phyloP scores from a whole-genome alignment of 1,140 invertebrate species.

The Drosophila truncata region DNA sequence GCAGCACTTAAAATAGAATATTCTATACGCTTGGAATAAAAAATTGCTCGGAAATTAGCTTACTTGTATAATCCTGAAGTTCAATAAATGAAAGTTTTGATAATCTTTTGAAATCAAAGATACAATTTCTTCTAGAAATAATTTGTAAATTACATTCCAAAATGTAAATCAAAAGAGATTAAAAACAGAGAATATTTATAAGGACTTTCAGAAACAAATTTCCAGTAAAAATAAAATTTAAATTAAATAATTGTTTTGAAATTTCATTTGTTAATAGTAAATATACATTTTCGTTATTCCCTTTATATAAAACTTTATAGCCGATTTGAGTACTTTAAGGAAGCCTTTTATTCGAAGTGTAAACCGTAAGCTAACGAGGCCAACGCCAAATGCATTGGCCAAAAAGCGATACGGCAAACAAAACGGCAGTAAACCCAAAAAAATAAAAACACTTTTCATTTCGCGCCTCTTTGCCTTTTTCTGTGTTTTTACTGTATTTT shows the following conservation, averaged over 20 bases:
- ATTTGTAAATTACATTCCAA: background rate
- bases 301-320: too few relatives aligned
- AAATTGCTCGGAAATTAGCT: too few relatives aligned
- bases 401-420: slow-evolving; percentile 48
- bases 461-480: slow-evolving; percentile 23
- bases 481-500: slow-evolving; percentile 33
- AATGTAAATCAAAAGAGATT: too few relatives aligned
- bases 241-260: too few relatives aligned
- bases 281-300: background rate
- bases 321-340: background rate
- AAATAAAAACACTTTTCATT: slow-evolving; percentile 58
- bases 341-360: background rate
- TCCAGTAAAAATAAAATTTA: too few relatives aligned
- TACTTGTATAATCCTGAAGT: background rate
- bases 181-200: too few relatives aligned
- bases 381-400: slow-evolving; percentile 72
- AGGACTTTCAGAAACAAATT: background rate
- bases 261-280: background rate
- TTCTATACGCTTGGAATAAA: background rate
- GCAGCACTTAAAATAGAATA: background rate
- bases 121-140: too few relatives aligned
- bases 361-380: slow-evolving; percentile 45
- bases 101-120: background rate
- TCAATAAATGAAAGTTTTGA: background rate
- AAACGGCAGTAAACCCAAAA: slow-evolving; percentile 20